Conservation (phyloP, 2,113 vertebrate species). For the Gymnocephalus cernua region DNA sequence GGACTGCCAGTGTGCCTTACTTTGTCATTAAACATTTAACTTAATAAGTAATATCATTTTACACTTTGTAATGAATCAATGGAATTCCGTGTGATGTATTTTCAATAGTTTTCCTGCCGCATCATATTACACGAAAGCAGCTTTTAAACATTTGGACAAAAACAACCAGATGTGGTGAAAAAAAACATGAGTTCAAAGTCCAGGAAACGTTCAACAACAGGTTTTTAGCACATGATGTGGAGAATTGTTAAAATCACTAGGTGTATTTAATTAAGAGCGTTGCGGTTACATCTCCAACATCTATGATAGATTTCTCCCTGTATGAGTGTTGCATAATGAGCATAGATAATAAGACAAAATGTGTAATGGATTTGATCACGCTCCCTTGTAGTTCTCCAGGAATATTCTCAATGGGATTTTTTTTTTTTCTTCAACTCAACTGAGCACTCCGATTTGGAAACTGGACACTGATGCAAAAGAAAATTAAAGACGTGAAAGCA, state of each 20-base stretch:
- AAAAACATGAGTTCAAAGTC: background rate
- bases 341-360: background rate
- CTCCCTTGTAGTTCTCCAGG: background rate
- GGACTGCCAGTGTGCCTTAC: background rate
- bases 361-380: background rate
- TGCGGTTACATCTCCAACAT: background rate
- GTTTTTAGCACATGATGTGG: background rate
- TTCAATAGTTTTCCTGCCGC: background rate
- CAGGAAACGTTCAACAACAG: background rate
- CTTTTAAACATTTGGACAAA: background rate
- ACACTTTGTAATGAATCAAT: background rate
- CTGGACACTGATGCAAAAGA: background rate
- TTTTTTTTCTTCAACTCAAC: background rate
- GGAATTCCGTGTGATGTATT: background rate
- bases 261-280: background rate
- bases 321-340: background rate
- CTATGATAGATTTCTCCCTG: background rate
- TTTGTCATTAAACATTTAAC: background rate
- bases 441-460: background rate
- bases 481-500: background rate
- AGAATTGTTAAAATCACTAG: background rate
- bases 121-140: background rate
- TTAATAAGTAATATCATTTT: background rate
- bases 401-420: background rate
- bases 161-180: constrained; percentile 2